Base-by-base conservation (phyloP, 2,797 vertebrate species). In the Tadarida brasiliensis region DNA sequence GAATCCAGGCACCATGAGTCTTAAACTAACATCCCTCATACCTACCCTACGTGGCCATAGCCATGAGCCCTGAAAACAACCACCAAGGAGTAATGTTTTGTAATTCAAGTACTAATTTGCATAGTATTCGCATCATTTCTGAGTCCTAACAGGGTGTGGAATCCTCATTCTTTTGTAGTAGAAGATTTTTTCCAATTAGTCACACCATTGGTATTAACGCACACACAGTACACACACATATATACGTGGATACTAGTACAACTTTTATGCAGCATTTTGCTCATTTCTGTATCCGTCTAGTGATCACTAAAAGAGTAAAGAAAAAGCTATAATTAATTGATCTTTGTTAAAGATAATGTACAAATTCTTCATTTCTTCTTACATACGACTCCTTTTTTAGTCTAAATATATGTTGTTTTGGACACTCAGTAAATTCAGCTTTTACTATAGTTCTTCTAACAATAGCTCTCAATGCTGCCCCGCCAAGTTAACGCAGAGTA, bases 361-460 rank as follows among this genome's bases (percentile, higher is more conserved):
- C 19, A 94, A 54, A 87, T 80, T 95, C n/a, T 77, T 22, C 44
- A 74, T 90, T 91, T 94, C 39, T 28, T 7, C 26, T 85, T 15
- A 57, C 14, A 74, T 24, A 47, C 39, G 30, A 57, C 17, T 54
- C 65, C 44, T 28, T 82, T 61, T 90, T 71, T 28, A 15, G 35
- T 77, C 14, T 78, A 74, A 90, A 51, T 86, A 77, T 33, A 7
- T 59, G 47, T 76, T 85, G 9, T 71, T 94, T 88, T 63, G 35
- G 85, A 85, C 11, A 92, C 16, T 85, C 20, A 85, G 5, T 87
- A 88, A 91, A 70, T 63, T 2, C 51, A 96, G 16, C 71, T 86
- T 92, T 91, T 82, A 51, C 59, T n/a, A n/a, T n/a, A n/a, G n/a
- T 80, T 30, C 80, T 22, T 77, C 19, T 87, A 96, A 95, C 90